Base-by-base conservation (phyloP, 1,140 invertebrate genomes). In the Choristoneura fumiferana region DNA sequence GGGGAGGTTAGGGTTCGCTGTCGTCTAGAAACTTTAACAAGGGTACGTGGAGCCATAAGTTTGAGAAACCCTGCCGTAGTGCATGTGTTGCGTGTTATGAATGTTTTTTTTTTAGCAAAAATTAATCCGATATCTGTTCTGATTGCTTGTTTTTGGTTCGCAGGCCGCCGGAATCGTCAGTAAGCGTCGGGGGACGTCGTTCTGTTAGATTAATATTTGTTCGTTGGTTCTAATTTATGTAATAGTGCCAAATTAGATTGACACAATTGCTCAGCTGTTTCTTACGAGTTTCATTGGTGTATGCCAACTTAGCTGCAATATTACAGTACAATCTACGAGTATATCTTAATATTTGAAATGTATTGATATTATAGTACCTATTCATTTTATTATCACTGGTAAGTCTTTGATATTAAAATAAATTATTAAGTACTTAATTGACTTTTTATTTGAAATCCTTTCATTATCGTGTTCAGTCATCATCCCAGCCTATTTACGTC, bases 151-250 rank as follows among this genome's bases (percentile, higher is more conserved):
- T 54, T 69, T 63, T 37, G 45, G n/a, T 54, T 78, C 75, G 0
- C 81, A 87, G 84, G 84, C 78, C 84, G 83, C 78, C 69, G 84
- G 65, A 87, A 87, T 84, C 84, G 81, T 61, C 84, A 87, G 74
- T 87, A 84, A 83, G 34, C 40, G 33, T 33, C 29, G 17, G 52
- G 37, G 10, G 18, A 13, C 22, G 13, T 13, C 39, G 45, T 60
- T 64, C 57, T 57, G 54, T 73, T 78, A 73, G 69, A 77, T 62
- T 58, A 65, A 70, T 67, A 57, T 69, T 69, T 69, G 71, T 79
- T 78, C 69, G 67, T 77, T 76, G 63, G 69, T 73, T 76, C 67
- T 76, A 65, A 78, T 80, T 83, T 76, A 74, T 67, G 63, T 80
- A 73, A 76, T 81, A 84, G 80, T 81, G 80, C 81, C 81, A 80